Evolutionary conservation across 2,797 vertebrate species (phyloP), one percentile per base, ranked within the genome.

Genomic region (Tolypeutes matacus): DNA sequence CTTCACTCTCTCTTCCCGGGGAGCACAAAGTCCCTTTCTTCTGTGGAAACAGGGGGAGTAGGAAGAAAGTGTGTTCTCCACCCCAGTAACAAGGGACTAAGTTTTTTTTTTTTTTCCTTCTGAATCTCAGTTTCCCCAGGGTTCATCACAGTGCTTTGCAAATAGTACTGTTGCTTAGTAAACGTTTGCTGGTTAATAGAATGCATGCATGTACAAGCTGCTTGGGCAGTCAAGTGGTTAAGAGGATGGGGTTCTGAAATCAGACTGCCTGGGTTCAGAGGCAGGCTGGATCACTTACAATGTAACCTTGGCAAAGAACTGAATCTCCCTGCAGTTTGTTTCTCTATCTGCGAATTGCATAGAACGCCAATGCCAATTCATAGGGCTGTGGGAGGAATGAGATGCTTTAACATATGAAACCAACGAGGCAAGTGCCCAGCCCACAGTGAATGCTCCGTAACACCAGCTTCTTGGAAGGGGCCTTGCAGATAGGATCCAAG

Each of bases 281-380:
- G 89, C 65, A 86, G 29, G 17, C 34, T 75, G 56, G 0, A 3
- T 58, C 20, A 21, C 7, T 58, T n/a, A 36, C 27, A 1, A 5
- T 25, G 53, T 56, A 76, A 27, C 39, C 65, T 36, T 27, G 21
- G 49, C 51, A 39, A 70, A 76, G 7, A 21, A 46, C 51, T 46
- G 46, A 46, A 86, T 36, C 31, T 65, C 23, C 31, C 58, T 46
- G 13, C 8, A 12, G 92, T 60, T 31, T 76, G 25, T 62, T 78
- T 78, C 78, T 72, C 65, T 46, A 78, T 60, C 53, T 84, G 46
- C 65, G 92, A 91, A 88, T 56, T 64, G 4, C 84, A 39, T 64
- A 21, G 20, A 51, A 67, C 9, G 75, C 17, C 18, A 87, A 12
- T 56, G 20, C 10, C 2, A 34, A 31, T 23, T 51, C 73, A 69